Conservation (phyloP, 2,113 vertebrate genomes). For the Cygnus atratus region DNA sequence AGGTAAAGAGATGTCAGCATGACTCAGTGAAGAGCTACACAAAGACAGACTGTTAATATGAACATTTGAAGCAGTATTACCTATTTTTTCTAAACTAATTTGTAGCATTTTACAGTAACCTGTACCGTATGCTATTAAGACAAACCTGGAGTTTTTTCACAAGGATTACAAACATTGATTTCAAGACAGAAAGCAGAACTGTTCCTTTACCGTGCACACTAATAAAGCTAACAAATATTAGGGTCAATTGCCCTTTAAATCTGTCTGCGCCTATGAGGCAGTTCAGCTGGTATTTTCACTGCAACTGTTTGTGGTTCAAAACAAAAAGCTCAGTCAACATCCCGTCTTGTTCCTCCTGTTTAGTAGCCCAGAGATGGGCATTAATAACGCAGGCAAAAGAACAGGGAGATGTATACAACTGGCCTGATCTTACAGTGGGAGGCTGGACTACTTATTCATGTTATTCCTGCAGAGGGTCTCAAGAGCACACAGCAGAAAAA, state of each 20-base stretch:
- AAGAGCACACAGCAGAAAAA: background rate
- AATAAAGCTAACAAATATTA: background rate
- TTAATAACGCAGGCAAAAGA: background rate
- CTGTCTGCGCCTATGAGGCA: background rate
- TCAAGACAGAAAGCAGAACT: background rate
- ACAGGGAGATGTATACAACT: background rate
- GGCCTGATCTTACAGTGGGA: background rate
- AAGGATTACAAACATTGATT: background rate
- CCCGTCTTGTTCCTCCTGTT: background rate
- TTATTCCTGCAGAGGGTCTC: background rate
- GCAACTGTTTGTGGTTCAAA: background rate
- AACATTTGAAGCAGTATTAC: accelerated
- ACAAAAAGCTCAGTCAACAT: background rate
- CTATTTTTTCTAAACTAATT: background rate
- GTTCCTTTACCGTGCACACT: background rate
- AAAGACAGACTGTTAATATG: background rate
- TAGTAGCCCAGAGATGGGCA: background rate
- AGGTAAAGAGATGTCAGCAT: background rate
- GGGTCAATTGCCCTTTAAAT: background rate
- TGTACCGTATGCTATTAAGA: background rate
- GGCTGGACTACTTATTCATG: background rate
- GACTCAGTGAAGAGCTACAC: accelerated
- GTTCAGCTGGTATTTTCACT: background rate
- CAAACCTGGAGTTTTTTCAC: background rate
- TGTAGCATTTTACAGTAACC: background rate